Percentiles rank a stretch among this genome's conserved stretches.
Conservation (phyloP, 2,888 invertebrate genomes). For the Chrysopilus asiliformis region DNA sequence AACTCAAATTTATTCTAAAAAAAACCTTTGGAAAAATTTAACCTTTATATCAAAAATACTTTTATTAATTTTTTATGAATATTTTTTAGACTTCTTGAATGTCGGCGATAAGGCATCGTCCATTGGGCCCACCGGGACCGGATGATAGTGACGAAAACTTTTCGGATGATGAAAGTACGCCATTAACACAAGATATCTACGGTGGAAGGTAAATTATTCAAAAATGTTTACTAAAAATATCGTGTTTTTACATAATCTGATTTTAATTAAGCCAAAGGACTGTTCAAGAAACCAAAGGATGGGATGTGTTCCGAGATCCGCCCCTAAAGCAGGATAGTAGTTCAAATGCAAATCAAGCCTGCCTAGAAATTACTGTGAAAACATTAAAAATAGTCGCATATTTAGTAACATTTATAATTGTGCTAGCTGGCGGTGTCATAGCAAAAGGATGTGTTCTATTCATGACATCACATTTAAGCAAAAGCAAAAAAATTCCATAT, state of each 20-base stretch:
- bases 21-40: no score
- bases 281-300: conserved; percentile 80
- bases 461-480: conserved; percentile 80
- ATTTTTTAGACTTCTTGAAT: no score
- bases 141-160: conserved; percentile 61
- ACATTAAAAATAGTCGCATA: conserved; percentile 75
- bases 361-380: conserved; percentile 72
- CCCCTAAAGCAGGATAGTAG: conserved; percentile 80
- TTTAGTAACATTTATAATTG: conserved; percentile 69
- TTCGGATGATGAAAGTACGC: conserved; percentile 78
- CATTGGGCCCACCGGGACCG: conserved; percentile 37
- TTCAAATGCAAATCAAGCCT: conserved; percentile 77
- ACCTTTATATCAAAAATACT: no score
- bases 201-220: conserved; percentile 63
- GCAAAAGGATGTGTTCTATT: conserved; percentile 81
- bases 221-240: background rate
- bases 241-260: conserved; percentile 1
- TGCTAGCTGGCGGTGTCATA: conserved; percentile 71
- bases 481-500: conserved; percentile 60
- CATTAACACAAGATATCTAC: conserved; percentile 76
- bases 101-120: conserved; percentile 50
- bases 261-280: conserved; percentile 52
- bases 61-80: no score
- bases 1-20: no score
- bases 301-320: conserved; percentile 92